Base-by-base conservation (phyloP, 2,888 invertebrate species). In the Calameuta pallipes region DNA sequence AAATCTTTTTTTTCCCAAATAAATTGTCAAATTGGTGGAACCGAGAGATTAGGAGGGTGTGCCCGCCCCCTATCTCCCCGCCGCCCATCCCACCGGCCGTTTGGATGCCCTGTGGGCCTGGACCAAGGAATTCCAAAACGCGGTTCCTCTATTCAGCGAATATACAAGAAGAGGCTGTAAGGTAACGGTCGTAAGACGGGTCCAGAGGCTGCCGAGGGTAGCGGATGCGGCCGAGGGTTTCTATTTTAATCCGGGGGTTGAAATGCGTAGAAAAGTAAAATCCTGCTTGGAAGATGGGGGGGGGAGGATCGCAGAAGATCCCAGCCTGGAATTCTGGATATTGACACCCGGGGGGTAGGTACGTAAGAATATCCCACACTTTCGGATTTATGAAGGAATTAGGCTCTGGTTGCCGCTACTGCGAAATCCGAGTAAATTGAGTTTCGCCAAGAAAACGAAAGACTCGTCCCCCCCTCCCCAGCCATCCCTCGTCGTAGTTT, bases 161-260 rank as follows among this genome's bases (percentile, higher is more conserved):
- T 56, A 56, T 23, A 56, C 6, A 23, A 56, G 15, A 56, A 9
- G 56, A 56, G 56, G 9, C 23, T 23, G 23, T 9, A 56, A 56
- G 56, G 56, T 23, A 56, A 23, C 56, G 56, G 9, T 9, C 71
- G 31, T 31, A 34, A 31, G 71, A 3, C 31, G 31, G 71, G 15
- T 15, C 13, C 31, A 71, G 71, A 15, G 70, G 15, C 4, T 15
- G 11, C 31, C 30, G 0, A 30, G 30, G 70, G 30, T 30, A 31
- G 70, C 1, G 23, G 6, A 30, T 34, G 9, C 74, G n/a, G 23
- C 12, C 36, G 11, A 83, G 82, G 85, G 81, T 83, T 84, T 85
- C 83, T 84, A 86, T 86, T 87, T 87, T 87, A 87, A 87, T 87
- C 85, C 85, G 78, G 80, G 82, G 85, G 84, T 81, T 56, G 56